Evolutionary conservation across 2,888 invertebrate species (phyloP), one percentile per base, ranked within the genome.

Genomic region (Neoascia interrupta): DNA sequence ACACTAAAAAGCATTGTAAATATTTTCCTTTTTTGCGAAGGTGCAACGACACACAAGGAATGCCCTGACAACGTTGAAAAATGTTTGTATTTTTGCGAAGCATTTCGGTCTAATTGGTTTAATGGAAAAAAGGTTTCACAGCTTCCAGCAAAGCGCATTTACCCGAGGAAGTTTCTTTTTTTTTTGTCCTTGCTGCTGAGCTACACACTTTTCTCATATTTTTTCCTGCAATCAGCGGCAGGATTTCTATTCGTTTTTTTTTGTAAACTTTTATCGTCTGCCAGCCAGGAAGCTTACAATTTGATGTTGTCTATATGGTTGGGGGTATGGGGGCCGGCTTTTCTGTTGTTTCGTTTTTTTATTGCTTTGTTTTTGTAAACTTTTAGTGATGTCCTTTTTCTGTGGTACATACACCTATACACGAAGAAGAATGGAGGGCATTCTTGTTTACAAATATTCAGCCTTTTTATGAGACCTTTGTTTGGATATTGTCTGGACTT

Each of bases 51-150:
- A n/a, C 47, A 19, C 10, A 15, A 18, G 49, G 49, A 70, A 70
- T 61, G 61, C 63, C 61, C 54, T 43, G 61, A n/a, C 23, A 39
- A 41, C 36, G 18, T 13, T 54, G 34, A 41, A 47, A 34, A 23
- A 63, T 72, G 21, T 54, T 39, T 37, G 49, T 54, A 56, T 64
- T 54, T 34, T 34, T 34, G 5, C 16, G 10, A 15, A 41, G 19
- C 13, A 11, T 3, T 19, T 47, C 43, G 56, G 70, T 70, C 70
- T 76, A 76, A 76, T 76, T 76, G 76, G 45, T 76, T 76, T 72
- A 76, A 72, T 72, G 72, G 58, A 76, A 54, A 11, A 49, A 56
- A 31, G 39, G 51, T 47, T 58, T 45, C 34, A 31, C 70, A 69
- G 61, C 39, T 45, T 51, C 49, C 23, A 69, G 23, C 37, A 41